A percentile compares a stretch with the other conserved stretches of the same genome.
Evolutionary conservation across 2,888 invertebrate species (phyloP).

Genomic region (Idaea aversata): DNA sequence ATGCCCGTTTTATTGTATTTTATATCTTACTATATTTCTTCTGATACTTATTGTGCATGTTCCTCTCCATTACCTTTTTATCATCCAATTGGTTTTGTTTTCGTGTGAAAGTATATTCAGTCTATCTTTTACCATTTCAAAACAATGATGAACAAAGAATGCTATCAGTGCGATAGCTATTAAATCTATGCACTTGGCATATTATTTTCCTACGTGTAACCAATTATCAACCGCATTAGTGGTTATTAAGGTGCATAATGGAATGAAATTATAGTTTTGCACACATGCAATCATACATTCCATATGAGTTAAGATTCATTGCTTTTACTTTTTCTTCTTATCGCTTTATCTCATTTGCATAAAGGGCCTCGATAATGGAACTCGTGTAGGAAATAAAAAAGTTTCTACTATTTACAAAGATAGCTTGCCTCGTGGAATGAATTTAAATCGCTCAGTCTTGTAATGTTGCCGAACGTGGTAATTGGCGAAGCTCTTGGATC

Average conservation of each 20-base stretch:
- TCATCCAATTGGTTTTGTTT: not conserved
- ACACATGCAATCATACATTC: not conserved
- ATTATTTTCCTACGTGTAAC: not conserved
- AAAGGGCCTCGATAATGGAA: constrained; percentile 11
- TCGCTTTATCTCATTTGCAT: constrained; percentile 14
- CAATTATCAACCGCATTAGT: constrained; percentile 2
- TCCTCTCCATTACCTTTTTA: not conserved
- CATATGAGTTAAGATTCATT: constrained; percentile 1
- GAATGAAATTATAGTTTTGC: not conserved
- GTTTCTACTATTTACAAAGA: constrained; percentile 10
- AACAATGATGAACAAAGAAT: constrained; percentile 9
- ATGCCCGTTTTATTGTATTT: not conserved
- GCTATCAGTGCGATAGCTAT: constrained; percentile 12
- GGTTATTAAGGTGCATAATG: not conserved
- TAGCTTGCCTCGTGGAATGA: constrained; percentile 10
- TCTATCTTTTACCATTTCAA: constrained; percentile 2
- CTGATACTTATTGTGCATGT: not conserved
- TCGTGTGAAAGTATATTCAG: not conserved
- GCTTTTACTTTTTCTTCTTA: constrained; percentile 9
- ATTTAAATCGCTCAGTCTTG: constrained; percentile 11
- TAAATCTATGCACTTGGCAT: constrained; percentile 8
- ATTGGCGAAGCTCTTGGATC: not conserved
- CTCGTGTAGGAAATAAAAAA: constrained; percentile 11
- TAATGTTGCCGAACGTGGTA: constrained; percentile 4
- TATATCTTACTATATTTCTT: not conserved